Base-by-base conservation (phyloP, 2,113 vertebrate species). In the Amazona guildingii region DNA sequence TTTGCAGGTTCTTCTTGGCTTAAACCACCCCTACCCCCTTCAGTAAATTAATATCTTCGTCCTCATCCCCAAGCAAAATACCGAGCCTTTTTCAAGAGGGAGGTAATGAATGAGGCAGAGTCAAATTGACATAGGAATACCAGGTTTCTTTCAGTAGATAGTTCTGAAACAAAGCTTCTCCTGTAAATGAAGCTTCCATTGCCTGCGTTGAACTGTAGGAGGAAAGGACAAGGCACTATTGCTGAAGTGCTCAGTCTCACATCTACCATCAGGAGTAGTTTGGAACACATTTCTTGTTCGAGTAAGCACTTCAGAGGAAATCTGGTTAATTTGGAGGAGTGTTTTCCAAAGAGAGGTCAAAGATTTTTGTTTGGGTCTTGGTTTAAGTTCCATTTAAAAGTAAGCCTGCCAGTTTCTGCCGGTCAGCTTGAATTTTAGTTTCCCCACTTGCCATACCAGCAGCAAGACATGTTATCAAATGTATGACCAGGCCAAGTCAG, bases 191-290 rank as follows among this genome's bases (percentile, higher is more conserved):
- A 18, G 18, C 24, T 68, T 64, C 54, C 7, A 2, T 8, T 68
- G 82, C 16, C 69, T 3, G 0, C 0, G 0, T 48, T 49, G 10
- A 29, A 7, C 2, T 1, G 54, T 3, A 13, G 49, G n/a, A 66
- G 29, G 44, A 48, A 15, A 73, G 41, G 52, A 37, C 17, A 19
- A 21, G 31, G 29, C 18, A 33, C 20, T 17, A 6, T 16, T 28
- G 7, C 20, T 49, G 25, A 49, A 19, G 43, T 31, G 43, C 28
- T 74, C 28, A 8, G 0, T 59, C 31, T 79, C 8, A 1, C 18
- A 7, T 27, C 52, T 90, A 9, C 23, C 20, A 10, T 28, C 55
- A 23, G 1, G 2, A 51, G 12, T 51, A 44, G 5, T 39, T 68
- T 82, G 66, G 61, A 75, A 44, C 33, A 35, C 14, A 10, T 48